Evolutionary conservation across 2,797 vertebrate species (phyloP).

Genomic region (Saxicola maurus): DNA sequence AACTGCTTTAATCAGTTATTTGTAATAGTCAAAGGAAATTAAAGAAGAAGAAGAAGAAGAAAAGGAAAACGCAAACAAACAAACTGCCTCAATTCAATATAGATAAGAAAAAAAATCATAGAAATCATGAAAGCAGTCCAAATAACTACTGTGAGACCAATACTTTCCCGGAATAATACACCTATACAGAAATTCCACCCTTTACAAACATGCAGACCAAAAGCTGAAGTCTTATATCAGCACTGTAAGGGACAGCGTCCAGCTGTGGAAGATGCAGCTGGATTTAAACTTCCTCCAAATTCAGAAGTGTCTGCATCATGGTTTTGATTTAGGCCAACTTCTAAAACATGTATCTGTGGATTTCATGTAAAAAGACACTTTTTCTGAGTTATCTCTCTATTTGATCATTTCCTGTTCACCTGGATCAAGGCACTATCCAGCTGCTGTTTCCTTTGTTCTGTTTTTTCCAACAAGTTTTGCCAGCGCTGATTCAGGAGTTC

Average conservation of each 20-base stretch:
- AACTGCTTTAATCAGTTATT: background rate
- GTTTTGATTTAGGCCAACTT: background rate
- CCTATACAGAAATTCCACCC: background rate
- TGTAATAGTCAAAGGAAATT: background rate
- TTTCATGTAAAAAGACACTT: background rate
- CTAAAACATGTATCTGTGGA: background rate
- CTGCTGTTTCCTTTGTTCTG: conserved; percentile 86
- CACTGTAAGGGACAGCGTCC: background rate
- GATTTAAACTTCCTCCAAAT: background rate
- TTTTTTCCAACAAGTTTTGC: conserved; percentile 89
- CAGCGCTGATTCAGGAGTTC: conserved; percentile 90
- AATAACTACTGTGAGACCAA: background rate
- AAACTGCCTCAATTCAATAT: background rate
- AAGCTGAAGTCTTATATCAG: background rate
- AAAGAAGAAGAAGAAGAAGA: background rate
- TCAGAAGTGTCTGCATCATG: background rate
- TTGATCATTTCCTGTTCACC: conserved; percentile 71
- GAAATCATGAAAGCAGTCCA: background rate
- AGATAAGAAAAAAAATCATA: background rate
- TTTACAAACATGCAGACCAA: background rate
- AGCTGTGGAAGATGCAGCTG: background rate
- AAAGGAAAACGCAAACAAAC: background rate
- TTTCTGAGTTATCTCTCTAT: background rate
- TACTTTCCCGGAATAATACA: background rate
- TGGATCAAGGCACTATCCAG: conserved; percentile 89